Evolutionary conservation across 2,888 invertebrate genomes (phyloP), one percentile per base, ranked within the genome.

Genomic region (Cryptus viduatorius): DNA sequence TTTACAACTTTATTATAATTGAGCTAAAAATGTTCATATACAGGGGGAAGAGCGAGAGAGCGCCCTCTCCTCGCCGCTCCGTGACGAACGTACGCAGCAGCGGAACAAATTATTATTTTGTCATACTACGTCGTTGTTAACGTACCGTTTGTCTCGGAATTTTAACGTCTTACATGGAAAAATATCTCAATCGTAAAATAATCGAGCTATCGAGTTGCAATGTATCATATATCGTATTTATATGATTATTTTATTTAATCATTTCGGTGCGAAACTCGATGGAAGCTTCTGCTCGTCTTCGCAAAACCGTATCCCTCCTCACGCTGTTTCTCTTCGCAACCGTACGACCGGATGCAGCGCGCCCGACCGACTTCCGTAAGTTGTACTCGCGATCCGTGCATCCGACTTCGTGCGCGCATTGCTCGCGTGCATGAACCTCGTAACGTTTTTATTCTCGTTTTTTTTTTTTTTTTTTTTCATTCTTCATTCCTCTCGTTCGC

Each of bases 321-420:
- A 12, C 56, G 19, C 56, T 56, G 19, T 12, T 56, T 56, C 56
- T 56, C 56, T 79, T 37, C 48, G 59, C 61, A 79, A 79, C 53
- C 75, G 78, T 68, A 53, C 61, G 61, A 29, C 83, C 83, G 83
- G 83, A 83, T 83, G 79, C 75, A 44, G 56, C 61, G 69, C 69
- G 69, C 61, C 56, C 79, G 73, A 67, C 72, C 78, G 83, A 83
- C 83, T 83, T 83, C 83, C 83, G 79, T 59, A 65, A 79, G 64
- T 83, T 83, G 79, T 83, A 79, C 83, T 79, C 75, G 79, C 83
- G 83, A 79, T 83, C 83, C 83, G 79, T 79, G 75, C 79, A 83
- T 83, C 83, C 83, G 79, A 75, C 69, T 69, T 83, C 79, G 75
- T 83, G 83, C 83, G 71, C 59, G 59, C 59, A 29, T 59, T 79